A percentile compares a stretch with the other conserved stretches of the same genome.
Conservation (phyloP, 2,888 invertebrate species). For the Plusia festucae region DNA sequence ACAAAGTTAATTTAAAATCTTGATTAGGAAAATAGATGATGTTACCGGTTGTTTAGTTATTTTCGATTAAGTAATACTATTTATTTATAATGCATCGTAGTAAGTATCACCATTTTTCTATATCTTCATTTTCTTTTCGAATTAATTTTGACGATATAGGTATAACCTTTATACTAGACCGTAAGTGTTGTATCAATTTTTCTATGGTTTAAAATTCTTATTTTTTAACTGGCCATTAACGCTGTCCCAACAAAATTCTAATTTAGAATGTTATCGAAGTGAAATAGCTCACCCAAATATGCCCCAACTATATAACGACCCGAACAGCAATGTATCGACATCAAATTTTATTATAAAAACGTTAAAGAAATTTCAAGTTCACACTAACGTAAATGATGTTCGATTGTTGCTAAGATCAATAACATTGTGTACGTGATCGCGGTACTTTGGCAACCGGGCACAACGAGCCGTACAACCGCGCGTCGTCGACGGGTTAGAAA, state of each 20-base stretch:
- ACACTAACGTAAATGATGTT: constrained; percentile 31
- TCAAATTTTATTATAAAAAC: not conserved
- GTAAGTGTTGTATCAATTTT: too few relatives aligned
- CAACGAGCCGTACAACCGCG: constrained; percentile 59
- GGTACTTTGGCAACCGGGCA: constrained; percentile 45
- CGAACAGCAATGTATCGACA: too few relatives aligned
- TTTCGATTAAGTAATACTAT: too few relatives aligned
- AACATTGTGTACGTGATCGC: constrained; percentile 53
- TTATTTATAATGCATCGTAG: too few relatives aligned
- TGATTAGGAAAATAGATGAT: constrained; percentile 28
- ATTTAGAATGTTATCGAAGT: not conserved
- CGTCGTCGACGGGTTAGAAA: constrained; percentile 31
- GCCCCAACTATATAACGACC: not conserved
- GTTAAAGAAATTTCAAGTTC: constrained; percentile 34
- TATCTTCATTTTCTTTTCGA: too few relatives aligned
- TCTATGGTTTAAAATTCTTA: not conserved
- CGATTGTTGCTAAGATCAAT: constrained; percentile 56
- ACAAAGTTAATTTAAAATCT: constrained; percentile 14
- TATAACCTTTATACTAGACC: too few relatives aligned
- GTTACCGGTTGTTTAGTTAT: constrained; percentile 2
- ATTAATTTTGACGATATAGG: too few relatives aligned
- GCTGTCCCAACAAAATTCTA: not conserved
- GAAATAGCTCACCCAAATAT: not conserved
- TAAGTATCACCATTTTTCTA: too few relatives aligned
- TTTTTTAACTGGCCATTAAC: not conserved